Base-by-base conservation (phyloP, 92 coral and sea anemone species). In the Diadumene lineata region DNA sequence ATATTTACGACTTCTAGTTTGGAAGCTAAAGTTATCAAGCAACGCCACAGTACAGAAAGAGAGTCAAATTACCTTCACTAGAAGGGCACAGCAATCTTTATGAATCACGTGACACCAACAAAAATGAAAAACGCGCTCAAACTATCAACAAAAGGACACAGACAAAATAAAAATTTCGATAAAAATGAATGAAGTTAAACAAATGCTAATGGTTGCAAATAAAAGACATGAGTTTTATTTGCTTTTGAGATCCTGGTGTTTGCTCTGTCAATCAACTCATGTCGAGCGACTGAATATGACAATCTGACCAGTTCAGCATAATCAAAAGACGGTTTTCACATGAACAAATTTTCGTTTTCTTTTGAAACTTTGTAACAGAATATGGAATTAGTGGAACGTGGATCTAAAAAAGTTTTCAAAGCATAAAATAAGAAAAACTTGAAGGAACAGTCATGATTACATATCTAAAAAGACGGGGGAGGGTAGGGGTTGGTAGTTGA, bases 21-120 rank as follows among this genome's bases (percentile, higher is more conserved):
- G 26, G 29, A 58, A 58, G 31, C 8, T 43, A 21, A 28, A 30
- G 68, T 7, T 19, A 62, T 13, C 21, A 62, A 27, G 68, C 21
- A 62, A 62, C 68, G 38, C 68, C 68, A 62, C 43, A n/a, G n/a
- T n/a, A n/a, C n/a, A 62, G 31, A 62, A 30, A 28, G 43, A 28
- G 68, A 23, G 68, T 62, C 68, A 62, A 15, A 15, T 62, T 62
- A 62, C 68, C n/a, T 8, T 1, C 1, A 1, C 1, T 3, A 43
- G 68, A 4, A 62, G 68, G 68, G 68, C 68, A 30, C 68, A 28
- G 43, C 1, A 28, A 6, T 43, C 15, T 1, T 27, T 11, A 0
- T 10, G 7, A 16, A 62, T 43, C 68, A 62, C 68, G 68, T 62
- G 68, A 62, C 26, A 2, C 21, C 28, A 23, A 62, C 68, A 28